Base-by-base conservation (phyloP, 2,113 vertebrate genomes). In the Alligator mississippiensis region DNA sequence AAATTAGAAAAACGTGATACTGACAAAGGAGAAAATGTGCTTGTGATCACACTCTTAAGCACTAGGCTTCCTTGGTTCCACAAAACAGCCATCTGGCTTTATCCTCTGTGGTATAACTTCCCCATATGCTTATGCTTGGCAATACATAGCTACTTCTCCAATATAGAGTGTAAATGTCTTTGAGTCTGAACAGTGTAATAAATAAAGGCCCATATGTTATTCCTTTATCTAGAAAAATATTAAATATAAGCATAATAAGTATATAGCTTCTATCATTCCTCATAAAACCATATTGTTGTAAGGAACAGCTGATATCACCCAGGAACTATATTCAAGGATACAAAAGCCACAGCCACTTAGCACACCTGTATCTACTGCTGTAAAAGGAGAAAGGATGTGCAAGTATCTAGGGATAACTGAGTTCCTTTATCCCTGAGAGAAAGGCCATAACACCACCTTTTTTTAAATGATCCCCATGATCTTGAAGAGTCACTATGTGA, bases 351-450 rank as follows among this genome's bases (percentile, higher is more conserved):
- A 0, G 6, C 16, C 25, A 25, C 5, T 2, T 4, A n/a, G 80
- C 34, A n/a, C 21, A 2, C 30, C 59, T 2, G 1, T 16, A 61
- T n/a, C 79, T 24, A 30, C 30, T 0, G 0, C 75, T 13, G 59
- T 38, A 81, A 76, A 25, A 75, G 28, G 60, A 78, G 76, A 62
- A 34, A 62, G 22, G 27, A 12, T 28, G 55, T 76, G 34, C 79
- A 80, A 30, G 70, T 38, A 47, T 38, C 30, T 34, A 72, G 11
- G 12, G 34, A 72, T 19, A 11, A 28, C 22, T 9, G 25, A 61
- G 61, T 28, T 82, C 70, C 34, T 30, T 18, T 28, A 16, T 30
- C 18, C 34, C n/a, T 11, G 66, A 70, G 66, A 30, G 17, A 70
- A 70, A 70, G 34, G 17, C 34, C n/a, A 47, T 47, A 47, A 70